Base-by-base conservation (phyloP, 2,888 invertebrate genomes). In the Melieria omissa region DNA sequence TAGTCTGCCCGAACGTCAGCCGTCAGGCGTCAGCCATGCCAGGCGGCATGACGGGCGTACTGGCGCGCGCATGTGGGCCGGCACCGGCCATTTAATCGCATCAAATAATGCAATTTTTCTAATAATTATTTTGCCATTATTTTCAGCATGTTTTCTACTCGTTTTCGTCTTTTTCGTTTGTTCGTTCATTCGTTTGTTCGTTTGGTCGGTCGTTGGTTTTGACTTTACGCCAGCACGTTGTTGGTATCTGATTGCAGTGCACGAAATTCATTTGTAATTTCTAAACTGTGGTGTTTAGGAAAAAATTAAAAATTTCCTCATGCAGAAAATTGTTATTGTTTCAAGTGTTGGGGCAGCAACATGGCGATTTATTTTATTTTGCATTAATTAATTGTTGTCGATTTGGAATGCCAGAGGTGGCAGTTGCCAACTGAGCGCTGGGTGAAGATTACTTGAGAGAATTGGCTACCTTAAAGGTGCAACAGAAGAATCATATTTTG, bases 191-290 rank as follows among this genome's bases (percentile, higher is more conserved):
- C 55, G 65, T 63, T 45, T 71, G 16, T 69, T 67, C 42, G 45
- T 72, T 72, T 61, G 16, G 44, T 60, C 42, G 58, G 29, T 71
- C 54, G 16, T 63, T 69, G 63, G 67, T 63, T 45, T 73, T 71
- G 63, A 46, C 57, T 72, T 74, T 71, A 65, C 71, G 71, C 72
- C 65, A 29, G 29, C 29, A 29, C 29, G 29, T 69, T 72, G 46
- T 74, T 74, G 70, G 72, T 75, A 75, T 76, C 74, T 75, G 76
- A 77, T 77, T 73, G 73, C 42, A 72, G 73, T 75, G 75, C 77
- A 76, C 75, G 75, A 76, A 75, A 76, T 74, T 74, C 72, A 76
- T 74, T 76, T 76, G 70, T 73, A 60, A 62, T 57, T 45, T 74
- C 52, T 49, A 52, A 64, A 52, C 41, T 64, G 64, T 14, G 64